phyloP scores from a whole-genome alignment of 2,797 vertebrate species.

The Eptatretus atami region DNA sequence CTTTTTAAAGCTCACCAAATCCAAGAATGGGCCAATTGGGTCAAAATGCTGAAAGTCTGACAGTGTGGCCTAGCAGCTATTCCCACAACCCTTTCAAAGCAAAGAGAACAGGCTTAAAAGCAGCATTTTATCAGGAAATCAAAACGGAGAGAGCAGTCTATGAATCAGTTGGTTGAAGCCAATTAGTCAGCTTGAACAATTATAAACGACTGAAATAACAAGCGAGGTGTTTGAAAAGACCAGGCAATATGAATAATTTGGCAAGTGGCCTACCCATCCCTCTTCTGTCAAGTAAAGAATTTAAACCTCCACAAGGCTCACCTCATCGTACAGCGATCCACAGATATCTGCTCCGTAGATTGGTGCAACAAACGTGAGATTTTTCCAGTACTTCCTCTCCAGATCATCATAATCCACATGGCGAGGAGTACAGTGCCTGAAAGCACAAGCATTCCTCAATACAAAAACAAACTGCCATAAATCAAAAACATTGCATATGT shows the following conservation, averaged over 20 bases:
- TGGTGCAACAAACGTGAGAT: constrained; percentile 71
- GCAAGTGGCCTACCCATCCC: not conserved
- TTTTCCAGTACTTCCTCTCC: constrained; percentile 97
- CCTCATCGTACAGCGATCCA: constrained; percentile 62
- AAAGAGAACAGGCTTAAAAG: not conserved
- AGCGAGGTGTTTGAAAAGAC: too few relatives aligned
- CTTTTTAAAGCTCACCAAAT: too few relatives aligned
- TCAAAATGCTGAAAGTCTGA: too few relatives aligned
- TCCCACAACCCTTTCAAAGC: constrained; percentile 5
- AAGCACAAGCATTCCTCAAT: constrained; percentile 6
- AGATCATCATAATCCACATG: constrained; percentile 89
- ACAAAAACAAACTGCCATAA: not conserved
- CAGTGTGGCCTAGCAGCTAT: not conserved
- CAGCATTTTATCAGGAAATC: not conserved
- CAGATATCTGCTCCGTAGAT: constrained; percentile 90
- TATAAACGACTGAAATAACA: not conserved
- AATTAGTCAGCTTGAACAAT: not conserved
- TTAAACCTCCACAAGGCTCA: constrained; percentile 10
- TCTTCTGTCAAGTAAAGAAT: too few relatives aligned
- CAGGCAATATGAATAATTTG: not conserved
- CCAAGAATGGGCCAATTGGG: too few relatives aligned
- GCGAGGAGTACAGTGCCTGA: constrained; percentile 66
- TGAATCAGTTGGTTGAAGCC: not conserved
- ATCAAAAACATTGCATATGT: not conserved
- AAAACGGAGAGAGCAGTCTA: too few relatives aligned